Evolutionary conservation across 2,888 invertebrate species (phyloP), one percentile per base, ranked within the genome.

Genomic region (Sialis fuliginosa): DNA sequence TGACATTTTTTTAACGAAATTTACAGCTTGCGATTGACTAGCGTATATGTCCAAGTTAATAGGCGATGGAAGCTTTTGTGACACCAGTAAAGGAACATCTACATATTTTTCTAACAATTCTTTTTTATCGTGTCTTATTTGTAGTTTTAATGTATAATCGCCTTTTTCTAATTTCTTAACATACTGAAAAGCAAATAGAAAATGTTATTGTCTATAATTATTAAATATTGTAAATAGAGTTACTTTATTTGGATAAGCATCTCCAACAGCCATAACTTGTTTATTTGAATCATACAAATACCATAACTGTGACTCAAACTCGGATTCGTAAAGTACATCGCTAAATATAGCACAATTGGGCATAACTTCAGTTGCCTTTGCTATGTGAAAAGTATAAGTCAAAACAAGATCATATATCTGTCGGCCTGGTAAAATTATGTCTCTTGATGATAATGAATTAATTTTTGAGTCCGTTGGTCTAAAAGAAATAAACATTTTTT

Each of bases 301-400:
- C 93, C 96, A 96, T 63, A 97, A 72, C 66, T 97, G 93, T 6
- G 91, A 85, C 67, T 97, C 96, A 62, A 84, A 92, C 66, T 95
- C 93, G 0, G 85, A 87, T 66, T 98, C 97, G 63, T 98, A 98
- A 39, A 98, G 70, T 59, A 88, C 74, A 58, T 88, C 82, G 62
- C 86, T 87, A 35, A 98, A 71, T 48, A 88, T 60, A 1, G 90
- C 77, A 49, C 83, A 78, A 58, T 82, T 81, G 0, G 89, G 77
- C 1, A 84, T 71, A 40, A 90, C 79, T 65, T 95, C 95, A 4
- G 83, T 81, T 1, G 79, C 69, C 62, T 93, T 93, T 8, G 76
- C 68, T 54, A 91, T 70, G 57, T 81, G 82, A 62, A 97, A 84
- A 59, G 74, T 81, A 66, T 96, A 98, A 0, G 84, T 83, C 54